Evolutionary conservation across 2,888 invertebrate species (phyloP).

Genomic region (Drosophila atripex): DNA sequence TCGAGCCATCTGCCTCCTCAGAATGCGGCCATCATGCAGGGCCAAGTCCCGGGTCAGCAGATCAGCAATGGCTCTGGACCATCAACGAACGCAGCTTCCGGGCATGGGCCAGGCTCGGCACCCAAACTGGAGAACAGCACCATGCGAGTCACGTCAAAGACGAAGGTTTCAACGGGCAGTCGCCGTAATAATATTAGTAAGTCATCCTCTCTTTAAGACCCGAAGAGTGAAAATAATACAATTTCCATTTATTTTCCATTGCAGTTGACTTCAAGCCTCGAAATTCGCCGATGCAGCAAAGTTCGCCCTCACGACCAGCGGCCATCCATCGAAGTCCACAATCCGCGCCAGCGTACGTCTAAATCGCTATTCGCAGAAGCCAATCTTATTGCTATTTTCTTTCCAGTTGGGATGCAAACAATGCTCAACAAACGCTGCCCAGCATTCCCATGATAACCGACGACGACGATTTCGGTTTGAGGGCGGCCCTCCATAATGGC

Average conservation of each 20-base stretch:
- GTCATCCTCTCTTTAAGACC: slow-evolving; percentile 13
- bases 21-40: slow-evolving; percentile 25
- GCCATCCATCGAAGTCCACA: slow-evolving; percentile 82
- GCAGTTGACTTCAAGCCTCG: slow-evolving; percentile 85
- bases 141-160: slow-evolving; percentile 86
- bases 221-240: too few species aligned
- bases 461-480: slow-evolving; percentile 84
- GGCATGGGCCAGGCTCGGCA: slow-evolving; percentile 33
- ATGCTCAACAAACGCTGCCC: slow-evolving; percentile 88
- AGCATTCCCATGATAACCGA: slow-evolving; percentile 90
- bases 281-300: slow-evolving; percentile 86
- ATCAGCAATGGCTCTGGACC: slow-evolving; percentile 48
- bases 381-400: neutral
- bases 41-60: slow-evolving; percentile 11
- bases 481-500: slow-evolving; percentile 67
- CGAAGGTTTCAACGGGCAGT: slow-evolving; percentile 86
- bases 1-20: slow-evolving; percentile 68
- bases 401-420: slow-evolving; percentile 87
- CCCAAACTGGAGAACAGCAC: slow-evolving; percentile 85
- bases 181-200: slow-evolving; percentile 84
- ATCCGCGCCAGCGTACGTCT: slow-evolving; percentile 83
- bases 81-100: slow-evolving; percentile 2
- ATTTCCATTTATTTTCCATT: slow-evolving; percentile 9
- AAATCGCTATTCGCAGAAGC: slow-evolving; percentile 20
- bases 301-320: slow-evolving; percentile 85